Conservation (phyloP, 2,797 vertebrate genomes). For the Artibeus lituratus region DNA sequence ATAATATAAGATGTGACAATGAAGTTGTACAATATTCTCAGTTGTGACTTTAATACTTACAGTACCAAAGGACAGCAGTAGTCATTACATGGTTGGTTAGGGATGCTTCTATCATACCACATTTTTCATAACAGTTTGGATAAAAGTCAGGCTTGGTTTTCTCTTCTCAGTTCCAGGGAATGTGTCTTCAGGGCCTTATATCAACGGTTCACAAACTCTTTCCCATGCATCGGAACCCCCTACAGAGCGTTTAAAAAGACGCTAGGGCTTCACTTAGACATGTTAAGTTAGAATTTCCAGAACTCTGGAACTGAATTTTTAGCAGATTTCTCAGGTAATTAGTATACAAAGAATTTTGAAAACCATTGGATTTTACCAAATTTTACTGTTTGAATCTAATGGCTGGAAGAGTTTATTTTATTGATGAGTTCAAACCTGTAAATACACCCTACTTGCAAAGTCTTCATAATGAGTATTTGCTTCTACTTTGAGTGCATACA, state of each 20-base stretch:
- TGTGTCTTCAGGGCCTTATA: background rate
- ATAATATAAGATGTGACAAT: background rate
- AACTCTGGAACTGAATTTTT: background rate
- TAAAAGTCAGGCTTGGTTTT: background rate
- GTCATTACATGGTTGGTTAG: background rate
- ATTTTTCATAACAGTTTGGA: background rate
- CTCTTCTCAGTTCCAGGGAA: background rate
- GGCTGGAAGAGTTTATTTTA: background rate
- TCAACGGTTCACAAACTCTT: background rate
- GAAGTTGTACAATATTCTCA: background rate
- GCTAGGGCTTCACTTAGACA: background rate
- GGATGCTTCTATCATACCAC: background rate
- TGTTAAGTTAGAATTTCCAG: background rate
- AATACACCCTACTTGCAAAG: background rate
- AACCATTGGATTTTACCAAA: background rate
- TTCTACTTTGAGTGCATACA: background rate
- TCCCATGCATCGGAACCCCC: background rate
- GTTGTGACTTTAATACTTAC: background rate
- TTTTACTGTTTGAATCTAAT: background rate
- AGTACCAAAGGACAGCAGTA: background rate
- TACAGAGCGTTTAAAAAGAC: background rate
- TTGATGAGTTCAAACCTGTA: background rate
- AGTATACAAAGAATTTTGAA: background rate
- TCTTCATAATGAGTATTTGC: background rate
- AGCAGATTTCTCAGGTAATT: background rate